Evolutionary conservation across 1,140 invertebrate genomes (phyloP).

Genomic region (Panagrolaimus sp.): DNA sequence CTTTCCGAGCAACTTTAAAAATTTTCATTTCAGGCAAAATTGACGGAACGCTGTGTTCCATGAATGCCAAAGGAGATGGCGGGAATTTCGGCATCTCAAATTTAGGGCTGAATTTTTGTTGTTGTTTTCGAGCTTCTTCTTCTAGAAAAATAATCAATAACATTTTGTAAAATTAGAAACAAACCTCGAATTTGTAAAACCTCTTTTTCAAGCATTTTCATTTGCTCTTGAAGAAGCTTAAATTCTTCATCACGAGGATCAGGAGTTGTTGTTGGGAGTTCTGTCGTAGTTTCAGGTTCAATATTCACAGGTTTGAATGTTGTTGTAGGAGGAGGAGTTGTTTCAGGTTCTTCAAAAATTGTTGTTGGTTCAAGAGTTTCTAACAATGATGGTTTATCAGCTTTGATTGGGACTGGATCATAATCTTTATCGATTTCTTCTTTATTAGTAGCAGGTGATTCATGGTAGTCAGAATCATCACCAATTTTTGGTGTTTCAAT

Average conservation of each 20-base stretch:
- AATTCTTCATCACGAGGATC: neutral
- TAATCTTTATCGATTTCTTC: neutral
- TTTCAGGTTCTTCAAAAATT: neutral
- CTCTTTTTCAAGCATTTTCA: neutral
- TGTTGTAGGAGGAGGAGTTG: neutral
- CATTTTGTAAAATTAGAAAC: neutral
- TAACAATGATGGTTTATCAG: neutral
- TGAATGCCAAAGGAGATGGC: neutral
- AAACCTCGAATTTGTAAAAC: slow-evolving; percentile 2
- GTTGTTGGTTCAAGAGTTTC: neutral
- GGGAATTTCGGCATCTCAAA: neutral
- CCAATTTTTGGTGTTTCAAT: neutral
- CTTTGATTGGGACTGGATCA: neutral
- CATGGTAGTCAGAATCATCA: neutral
- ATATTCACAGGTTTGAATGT: neutral
- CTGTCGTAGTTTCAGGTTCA: neutral
- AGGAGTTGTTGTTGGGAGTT: neutral
- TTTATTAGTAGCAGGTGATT: neutral
- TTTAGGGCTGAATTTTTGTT: no score
- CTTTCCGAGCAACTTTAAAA: neutral
- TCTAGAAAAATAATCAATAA: no score
- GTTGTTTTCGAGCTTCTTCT: no score
- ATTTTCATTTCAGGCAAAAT: slow-evolving; percentile 2
- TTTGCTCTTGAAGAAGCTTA: neutral
- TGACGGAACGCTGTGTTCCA: neutral